Evolutionary conservation across 2,113 vertebrate genomes (phyloP), one percentile per base, ranked within the genome.

Genomic region (Orycteropus afer): DNA sequence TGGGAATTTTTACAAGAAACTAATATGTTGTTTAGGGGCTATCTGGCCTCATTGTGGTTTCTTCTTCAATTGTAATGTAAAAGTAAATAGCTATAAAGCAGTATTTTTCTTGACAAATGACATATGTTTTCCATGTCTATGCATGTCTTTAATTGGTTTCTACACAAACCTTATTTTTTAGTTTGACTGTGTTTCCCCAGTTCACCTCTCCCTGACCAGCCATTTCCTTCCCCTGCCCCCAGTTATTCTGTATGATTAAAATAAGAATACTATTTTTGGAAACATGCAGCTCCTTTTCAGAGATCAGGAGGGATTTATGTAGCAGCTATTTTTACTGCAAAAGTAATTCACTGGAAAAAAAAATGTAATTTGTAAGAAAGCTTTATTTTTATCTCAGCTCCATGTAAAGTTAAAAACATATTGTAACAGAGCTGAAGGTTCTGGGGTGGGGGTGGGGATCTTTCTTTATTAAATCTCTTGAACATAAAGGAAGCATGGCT

Each of bases 241-340:
- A 42, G 42, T 97, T 96, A 97, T 90, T 93, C 96, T 97, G 96
- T 97, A 89, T 97, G 95, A 97, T 98, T 96, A 97, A 98, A 98
- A 98, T 98, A 98, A 40, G 98, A 98, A 98, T 95, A 98, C 98
- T 98, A 98, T 98, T 98, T 98, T 99, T 98, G 98, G 97, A 98
- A 98, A 97, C 96, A 97, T 95, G 97, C 92, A 95, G 97, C 98
- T 98, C 98, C 98, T 98, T 98, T 98, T 98, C 98, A 96, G 97
- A 97, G 97, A 98, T 97, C 97, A 98, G 98, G 98, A 98, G 97
- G 94, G 94, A 97, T 98, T 98, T 98, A 97, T 98, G 98, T 98
- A 98, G 98, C 98, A 98, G 98, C 98, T 98, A 98, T 98, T 99
- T 99, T 98, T 98, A 98, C 98, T 98, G 98, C 98, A 98, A 97